Conservation (phyloP, 2,113 vertebrate species). For the Plotosus lineatus region DNA sequence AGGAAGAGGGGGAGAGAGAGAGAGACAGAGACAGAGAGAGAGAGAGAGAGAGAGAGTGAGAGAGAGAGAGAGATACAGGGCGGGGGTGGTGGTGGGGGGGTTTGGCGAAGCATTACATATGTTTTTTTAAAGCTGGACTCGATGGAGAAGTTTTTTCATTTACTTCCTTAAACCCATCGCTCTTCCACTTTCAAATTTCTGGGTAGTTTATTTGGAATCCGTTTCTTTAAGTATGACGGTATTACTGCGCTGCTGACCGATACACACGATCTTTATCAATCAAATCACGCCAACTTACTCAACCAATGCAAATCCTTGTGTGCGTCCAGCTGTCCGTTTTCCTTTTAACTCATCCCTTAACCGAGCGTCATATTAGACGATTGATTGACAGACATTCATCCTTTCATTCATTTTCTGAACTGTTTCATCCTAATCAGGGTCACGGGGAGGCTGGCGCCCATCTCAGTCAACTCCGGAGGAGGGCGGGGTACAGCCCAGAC, state of each 20-base stretch:
- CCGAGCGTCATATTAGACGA: background rate
- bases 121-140: background rate
- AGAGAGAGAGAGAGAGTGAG: background rate
- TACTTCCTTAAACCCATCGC: background rate
- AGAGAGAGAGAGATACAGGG: background rate
- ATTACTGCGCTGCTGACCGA: background rate
- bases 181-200: slow-evolving; percentile 15
- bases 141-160: background rate
- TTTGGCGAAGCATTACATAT: background rate
- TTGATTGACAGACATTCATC: too few species aligned
- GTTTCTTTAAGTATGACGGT: background rate
- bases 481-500: too few species aligned
- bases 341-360: background rate
- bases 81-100: too few species aligned
- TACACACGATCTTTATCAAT: too few species aligned
- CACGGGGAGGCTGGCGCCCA: too few species aligned
- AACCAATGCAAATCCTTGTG: background rate
- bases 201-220: background rate
- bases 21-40: background rate
- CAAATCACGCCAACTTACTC: background rate
- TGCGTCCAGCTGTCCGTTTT: background rate
- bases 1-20: background rate
- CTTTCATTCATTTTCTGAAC: too few species aligned
- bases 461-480: too few species aligned
- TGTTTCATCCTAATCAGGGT: too few species aligned